These are phyloP conservation scores for Andrena haemorrhoa DNA, from an alignment of 2,888 invertebrate genomes.

Conservation along the genomic window DNA sequence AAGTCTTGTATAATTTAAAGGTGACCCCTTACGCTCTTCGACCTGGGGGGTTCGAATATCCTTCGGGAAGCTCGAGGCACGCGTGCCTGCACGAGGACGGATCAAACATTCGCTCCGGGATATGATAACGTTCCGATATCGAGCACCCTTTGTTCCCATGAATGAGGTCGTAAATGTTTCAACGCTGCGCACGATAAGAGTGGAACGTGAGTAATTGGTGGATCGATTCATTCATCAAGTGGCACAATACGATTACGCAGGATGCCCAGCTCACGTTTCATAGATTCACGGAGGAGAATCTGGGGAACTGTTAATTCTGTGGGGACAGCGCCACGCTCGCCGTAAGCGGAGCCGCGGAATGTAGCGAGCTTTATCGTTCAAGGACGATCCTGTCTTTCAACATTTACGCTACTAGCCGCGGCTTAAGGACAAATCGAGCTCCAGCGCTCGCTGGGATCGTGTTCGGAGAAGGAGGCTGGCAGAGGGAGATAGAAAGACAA, in stretches of 20 bases:
- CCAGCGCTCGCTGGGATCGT: conserved; percentile 26
- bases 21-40: too few relatives aligned
- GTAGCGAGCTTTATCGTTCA: conserved; percentile 76
- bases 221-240: too few relatives aligned
- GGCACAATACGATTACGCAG: background rate
- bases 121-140: too few relatives aligned
- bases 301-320: background rate
- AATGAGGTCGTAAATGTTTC: too few relatives aligned
- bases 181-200: too few relatives aligned
- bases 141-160: too few relatives aligned
- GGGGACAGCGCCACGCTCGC: conserved; percentile 17
- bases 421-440: conserved; percentile 62
- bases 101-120: too few relatives aligned
- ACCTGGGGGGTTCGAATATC: too few relatives aligned
- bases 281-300: conserved; percentile 17
- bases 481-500: conserved; percentile 13
- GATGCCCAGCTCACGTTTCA: background rate
- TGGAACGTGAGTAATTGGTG: too few relatives aligned
- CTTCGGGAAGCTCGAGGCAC: too few relatives aligned
- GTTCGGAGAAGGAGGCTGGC: conserved; percentile 16
- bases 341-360: conserved; percentile 59
- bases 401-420: conserved; percentile 66
- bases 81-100: too few relatives aligned
- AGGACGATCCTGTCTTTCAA: conserved; percentile 76
- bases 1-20: too few relatives aligned